Evolutionary conservation across 1,140 invertebrate genomes (phyloP).

Genomic region (Argopecten irradians): DNA sequence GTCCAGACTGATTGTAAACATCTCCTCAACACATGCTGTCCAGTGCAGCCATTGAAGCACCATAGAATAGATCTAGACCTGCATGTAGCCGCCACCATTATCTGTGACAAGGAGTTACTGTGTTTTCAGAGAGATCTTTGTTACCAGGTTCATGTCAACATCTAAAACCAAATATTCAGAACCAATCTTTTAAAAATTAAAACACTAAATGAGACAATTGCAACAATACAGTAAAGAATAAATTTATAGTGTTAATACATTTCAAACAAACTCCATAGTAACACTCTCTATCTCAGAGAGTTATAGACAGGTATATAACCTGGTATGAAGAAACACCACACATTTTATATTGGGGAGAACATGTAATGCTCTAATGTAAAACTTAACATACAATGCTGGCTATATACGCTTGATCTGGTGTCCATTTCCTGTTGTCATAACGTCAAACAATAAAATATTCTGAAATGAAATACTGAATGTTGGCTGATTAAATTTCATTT

Average conservation of each 20-base stretch:
- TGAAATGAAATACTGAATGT: too few relatives aligned
- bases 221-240: not conserved
- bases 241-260: not conserved
- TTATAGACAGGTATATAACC: not conserved
- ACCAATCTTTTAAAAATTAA: not conserved
- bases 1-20: not conserved
- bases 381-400: too few relatives aligned
- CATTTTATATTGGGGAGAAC: too few relatives aligned
- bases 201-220: too few relatives aligned
- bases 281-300: not conserved
- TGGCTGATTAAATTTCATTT: too few relatives aligned
- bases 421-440: too few relatives aligned
- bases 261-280: not conserved
- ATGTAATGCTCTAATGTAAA: too few relatives aligned
- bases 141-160: not conserved
- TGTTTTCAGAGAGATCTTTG: not conserved
- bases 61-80: not conserved
- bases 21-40: not conserved
- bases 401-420: not conserved
- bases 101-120: not conserved
- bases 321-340: not conserved
- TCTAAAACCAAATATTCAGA: not conserved
- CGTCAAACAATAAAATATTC: too few relatives aligned
- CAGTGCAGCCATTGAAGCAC: not conserved
- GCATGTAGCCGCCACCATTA: not conserved